phyloP scores from a whole-genome alignment of 2,797 vertebrate genomes.

The Hephaestus fuliginosus region DNA sequence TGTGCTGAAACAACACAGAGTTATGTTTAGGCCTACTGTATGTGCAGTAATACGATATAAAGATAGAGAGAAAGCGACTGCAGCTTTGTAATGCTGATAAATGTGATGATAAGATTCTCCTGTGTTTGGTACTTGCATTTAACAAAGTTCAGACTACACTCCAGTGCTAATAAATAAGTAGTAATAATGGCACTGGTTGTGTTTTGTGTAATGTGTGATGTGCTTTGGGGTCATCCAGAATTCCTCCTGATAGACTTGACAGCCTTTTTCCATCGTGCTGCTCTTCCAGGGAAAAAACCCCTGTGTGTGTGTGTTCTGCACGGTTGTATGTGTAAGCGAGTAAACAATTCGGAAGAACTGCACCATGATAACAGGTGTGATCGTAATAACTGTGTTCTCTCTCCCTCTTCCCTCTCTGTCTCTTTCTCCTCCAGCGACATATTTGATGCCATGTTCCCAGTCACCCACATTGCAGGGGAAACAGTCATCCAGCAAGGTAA shows the following conservation, averaged over 20 bases:
- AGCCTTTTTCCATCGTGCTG: conserved; percentile 22
- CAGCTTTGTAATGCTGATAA: conserved; percentile 15
- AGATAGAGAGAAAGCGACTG: conserved; percentile 24
- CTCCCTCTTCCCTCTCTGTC: conserved; percentile 12
- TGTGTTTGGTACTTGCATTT: conserved; percentile 6
- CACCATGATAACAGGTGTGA: conserved; percentile 25
- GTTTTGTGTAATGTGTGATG: conserved; percentile 31
- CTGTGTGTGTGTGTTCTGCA: not conserved
- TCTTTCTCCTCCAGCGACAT: conserved; percentile 90
- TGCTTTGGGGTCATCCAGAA: conserved; percentile 64
- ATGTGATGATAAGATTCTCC: not conserved
- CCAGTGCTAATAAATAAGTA: not conserved
- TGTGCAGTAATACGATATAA: conserved; percentile 14
- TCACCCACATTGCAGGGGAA: conserved; percentile 97
- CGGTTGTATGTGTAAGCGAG: not conserved
- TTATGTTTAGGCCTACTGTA: conserved; percentile 18
- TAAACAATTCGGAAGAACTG: conserved; percentile 12
- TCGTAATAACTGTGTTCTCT: conserved; percentile 30
- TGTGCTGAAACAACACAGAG: conserved; percentile 45
- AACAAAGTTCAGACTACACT: conserved; percentile 7
- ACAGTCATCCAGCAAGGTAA: conserved; percentile 98
- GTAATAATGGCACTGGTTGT: conserved; percentile 1
- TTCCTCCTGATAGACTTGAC: conserved; percentile 54
- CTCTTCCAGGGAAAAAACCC: conserved; percentile 2
- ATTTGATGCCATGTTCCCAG: conserved; percentile 98